Conservation (phyloP, 2,797 vertebrate species). For the Thalassophryne amazonica region DNA sequence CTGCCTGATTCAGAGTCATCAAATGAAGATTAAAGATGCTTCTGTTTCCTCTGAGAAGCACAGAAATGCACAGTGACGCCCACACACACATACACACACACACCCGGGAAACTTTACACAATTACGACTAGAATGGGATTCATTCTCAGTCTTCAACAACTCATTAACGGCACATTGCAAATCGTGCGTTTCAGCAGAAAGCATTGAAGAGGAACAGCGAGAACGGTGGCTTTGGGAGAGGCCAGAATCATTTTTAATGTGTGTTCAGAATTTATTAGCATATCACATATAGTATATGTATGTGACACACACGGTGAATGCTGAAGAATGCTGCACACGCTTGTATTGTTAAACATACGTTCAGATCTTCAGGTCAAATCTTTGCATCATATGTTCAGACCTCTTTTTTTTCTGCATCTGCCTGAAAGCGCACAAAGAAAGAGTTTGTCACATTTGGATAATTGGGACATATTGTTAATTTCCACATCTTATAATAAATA, state of each 20-base stretch:
- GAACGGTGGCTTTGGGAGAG: slow-evolving; percentile 51
- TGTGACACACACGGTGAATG: slow-evolving; percentile 8
- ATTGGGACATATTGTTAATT: not conserved
- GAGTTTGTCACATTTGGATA: not conserved
- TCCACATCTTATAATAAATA: not conserved
- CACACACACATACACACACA: slow-evolving; percentile 4
- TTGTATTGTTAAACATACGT: not conserved
- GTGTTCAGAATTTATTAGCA: slow-evolving; percentile 63
- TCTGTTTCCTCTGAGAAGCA: slow-evolving; percentile 64
- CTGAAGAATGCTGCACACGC: not conserved
- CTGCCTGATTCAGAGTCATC: slow-evolving; percentile 65
- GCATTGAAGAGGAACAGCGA: slow-evolving; percentile 77
- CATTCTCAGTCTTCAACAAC: slow-evolving; percentile 81
- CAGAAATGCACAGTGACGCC: not conserved
- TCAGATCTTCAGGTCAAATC: slow-evolving; percentile 15
- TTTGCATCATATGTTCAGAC: slow-evolving; percentile 6
- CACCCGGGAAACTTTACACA: slow-evolving; percentile 73
- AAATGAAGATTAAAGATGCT: slow-evolving; percentile 78
- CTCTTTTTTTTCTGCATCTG: not conserved
- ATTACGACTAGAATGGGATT: slow-evolving; percentile 80
- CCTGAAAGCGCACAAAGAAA: not conserved
- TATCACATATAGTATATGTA: slow-evolving; percentile 44
- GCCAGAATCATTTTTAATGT: slow-evolving; percentile 44
- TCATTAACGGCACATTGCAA: slow-evolving; percentile 84
- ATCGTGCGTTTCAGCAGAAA: slow-evolving; percentile 81